These are phyloP conservation scores for Tridacna gigas DNA, from an alignment of 2,888 invertebrate genomes.

Conservation along the genomic window DNA sequence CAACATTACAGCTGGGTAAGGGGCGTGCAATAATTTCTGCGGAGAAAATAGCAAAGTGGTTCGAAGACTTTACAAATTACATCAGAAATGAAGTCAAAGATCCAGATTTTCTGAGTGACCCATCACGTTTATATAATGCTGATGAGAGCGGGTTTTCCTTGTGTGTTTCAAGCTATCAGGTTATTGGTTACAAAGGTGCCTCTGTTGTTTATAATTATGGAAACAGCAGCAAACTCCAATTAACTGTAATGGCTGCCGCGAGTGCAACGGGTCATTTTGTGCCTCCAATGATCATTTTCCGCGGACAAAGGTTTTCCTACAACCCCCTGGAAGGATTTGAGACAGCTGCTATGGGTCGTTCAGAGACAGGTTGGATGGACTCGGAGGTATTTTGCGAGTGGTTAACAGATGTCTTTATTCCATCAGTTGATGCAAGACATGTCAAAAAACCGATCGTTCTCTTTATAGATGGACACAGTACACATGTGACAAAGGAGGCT, in stretches of 20 bases:
- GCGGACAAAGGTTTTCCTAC: conserved; percentile 40
- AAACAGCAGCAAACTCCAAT: conserved; percentile 31
- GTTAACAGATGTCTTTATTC: conserved; percentile 36
- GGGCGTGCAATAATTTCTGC: no score
- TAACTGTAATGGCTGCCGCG: conserved; percentile 39
- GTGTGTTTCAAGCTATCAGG: neutral
- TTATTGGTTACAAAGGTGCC: conserved; percentile 28
- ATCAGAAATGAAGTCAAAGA: conserved; percentile 23
- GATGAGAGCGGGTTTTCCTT: conserved; percentile 38
- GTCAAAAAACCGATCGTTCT: conserved; percentile 43
- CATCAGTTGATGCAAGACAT: no score
- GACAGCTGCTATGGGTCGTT: conserved; percentile 35
- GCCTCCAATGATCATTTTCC: conserved; percentile 47
- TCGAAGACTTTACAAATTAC: conserved; percentile 26
- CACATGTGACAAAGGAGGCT: conserved; percentile 47
- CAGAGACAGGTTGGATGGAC: conserved; percentile 48
- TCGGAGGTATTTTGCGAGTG: conserved; percentile 37
- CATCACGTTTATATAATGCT: conserved; percentile 38
- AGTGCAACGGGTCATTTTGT: conserved; percentile 37
- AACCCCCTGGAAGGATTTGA: conserved; percentile 46
- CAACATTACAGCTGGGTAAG: conserved; percentile 39
- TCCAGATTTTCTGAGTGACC: conserved; percentile 15
- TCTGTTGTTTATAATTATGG: conserved; percentile 38
- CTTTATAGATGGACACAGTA: conserved; percentile 59
- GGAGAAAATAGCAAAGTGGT: conserved; percentile 37